Conservation (phyloP, 2,888 invertebrate genomes). For the Drosophila ezoana region DNA sequence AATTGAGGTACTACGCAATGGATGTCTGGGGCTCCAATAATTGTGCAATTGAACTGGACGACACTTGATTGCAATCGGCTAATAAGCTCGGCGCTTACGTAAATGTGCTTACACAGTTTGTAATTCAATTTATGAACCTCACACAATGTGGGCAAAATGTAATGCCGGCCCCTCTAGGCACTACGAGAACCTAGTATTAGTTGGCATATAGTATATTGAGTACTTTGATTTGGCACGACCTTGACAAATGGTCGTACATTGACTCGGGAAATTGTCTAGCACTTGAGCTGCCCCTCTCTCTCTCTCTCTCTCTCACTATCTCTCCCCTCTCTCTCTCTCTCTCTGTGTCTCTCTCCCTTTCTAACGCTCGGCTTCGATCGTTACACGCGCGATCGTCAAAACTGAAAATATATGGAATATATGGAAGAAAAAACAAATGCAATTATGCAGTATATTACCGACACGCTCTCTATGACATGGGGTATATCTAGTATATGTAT, state of each 20-base stretch:
- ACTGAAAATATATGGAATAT: constrained; percentile 9
- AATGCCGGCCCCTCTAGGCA: constrained; percentile 3
- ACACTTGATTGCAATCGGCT: constrained; percentile 24
- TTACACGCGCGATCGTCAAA: constrained; percentile 39
- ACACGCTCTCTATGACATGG: constrained; percentile 36
- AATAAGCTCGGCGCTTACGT: constrained; percentile 30
- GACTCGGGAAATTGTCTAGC: constrained; percentile 31
- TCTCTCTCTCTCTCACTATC: not conserved
- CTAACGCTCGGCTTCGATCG: constrained; percentile 4
- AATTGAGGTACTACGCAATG: constrained; percentile 1
- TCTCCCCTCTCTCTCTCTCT: not conserved
- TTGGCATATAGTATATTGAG: not conserved
- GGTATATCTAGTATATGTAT: not conserved
- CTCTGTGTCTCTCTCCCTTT: not conserved
- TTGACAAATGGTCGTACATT: constrained; percentile 45
- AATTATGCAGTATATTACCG: constrained; percentile 35
- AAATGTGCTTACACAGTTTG: constrained; percentile 11
- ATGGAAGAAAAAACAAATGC: constrained; percentile 16
- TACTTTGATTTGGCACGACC: constrained; percentile 38
- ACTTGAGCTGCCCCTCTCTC: not conserved
- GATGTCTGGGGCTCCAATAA: not conserved
- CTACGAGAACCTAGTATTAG: no score
- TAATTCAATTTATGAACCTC: constrained; percentile 23
- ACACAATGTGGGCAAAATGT: constrained; percentile 42
- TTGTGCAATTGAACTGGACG: constrained; percentile 22